Evolutionary conservation across 2,888 invertebrate species (phyloP).

Genomic region (Heteromyza rotundicornis): DNA sequence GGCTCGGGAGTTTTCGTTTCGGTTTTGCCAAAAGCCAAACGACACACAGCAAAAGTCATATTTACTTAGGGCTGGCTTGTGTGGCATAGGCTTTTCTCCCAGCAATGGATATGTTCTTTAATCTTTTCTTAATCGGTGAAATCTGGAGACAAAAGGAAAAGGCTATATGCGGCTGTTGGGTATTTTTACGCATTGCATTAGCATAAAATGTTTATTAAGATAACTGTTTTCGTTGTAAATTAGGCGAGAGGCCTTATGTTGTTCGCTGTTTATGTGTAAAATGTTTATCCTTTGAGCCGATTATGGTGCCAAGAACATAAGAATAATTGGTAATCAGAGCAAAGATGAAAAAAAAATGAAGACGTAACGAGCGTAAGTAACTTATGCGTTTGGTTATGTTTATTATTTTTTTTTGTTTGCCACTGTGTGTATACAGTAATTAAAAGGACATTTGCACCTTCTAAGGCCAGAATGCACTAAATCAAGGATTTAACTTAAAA

Average conservation of each 20-base stretch:
- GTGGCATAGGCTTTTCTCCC: not conserved
- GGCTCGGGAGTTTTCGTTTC: conserved; percentile 30
- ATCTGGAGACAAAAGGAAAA: conserved; percentile 17
- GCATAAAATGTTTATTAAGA: conserved; percentile 55
- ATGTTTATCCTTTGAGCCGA: conserved; percentile 8
- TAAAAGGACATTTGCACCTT: not conserved
- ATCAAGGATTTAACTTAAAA: too few species aligned
- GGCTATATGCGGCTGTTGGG: conserved; percentile 2
- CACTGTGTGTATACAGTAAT: not conserved
- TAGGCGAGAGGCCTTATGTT: not conserved
- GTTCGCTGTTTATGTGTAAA: too few species aligned
- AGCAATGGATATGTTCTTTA: not conserved
- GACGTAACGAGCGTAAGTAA: conserved; percentile 3
- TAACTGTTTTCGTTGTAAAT: conserved; percentile 32
- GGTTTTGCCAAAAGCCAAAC: not conserved
- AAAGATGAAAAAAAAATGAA: not conserved
- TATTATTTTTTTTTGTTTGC: not conserved
- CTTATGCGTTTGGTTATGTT: not conserved
- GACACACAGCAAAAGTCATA: not conserved
- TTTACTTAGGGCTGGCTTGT: conserved; percentile 8
- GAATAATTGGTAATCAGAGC: not conserved
- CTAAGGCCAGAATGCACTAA: not conserved
- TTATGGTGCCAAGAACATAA: not conserved
- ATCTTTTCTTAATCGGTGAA: conserved; percentile 3
- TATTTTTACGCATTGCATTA: conserved; percentile 38